These are phyloP conservation scores for Boulengeromyrus knoepffleri DNA, from an alignment of 2,113 vertebrate genomes.

Conservation along the genomic window DNA sequence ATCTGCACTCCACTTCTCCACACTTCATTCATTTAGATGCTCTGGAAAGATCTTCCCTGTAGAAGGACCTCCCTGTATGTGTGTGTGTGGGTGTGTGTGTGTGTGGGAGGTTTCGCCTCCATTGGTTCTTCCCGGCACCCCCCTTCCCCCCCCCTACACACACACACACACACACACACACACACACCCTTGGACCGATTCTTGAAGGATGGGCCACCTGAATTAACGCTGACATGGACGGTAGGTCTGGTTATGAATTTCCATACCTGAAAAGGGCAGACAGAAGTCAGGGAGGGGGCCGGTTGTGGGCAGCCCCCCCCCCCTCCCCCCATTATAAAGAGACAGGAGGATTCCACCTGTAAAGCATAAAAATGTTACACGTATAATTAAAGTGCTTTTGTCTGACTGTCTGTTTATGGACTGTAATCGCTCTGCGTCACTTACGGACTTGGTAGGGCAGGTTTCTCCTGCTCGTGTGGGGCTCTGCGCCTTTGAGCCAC, in stretches of 20 bases:
- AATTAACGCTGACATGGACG: background rate
- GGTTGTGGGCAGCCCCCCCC: background rate
- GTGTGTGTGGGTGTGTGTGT: background rate
- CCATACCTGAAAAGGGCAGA: background rate
- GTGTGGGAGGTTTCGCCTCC: too few relatives aligned
- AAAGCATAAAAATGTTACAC: background rate
- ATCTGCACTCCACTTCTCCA: background rate
- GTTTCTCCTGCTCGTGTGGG: background rate
- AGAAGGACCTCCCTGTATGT: background rate
- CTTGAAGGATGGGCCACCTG: background rate
- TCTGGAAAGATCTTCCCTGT: background rate
- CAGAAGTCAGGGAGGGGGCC: too few relatives aligned
- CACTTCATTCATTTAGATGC: background rate
- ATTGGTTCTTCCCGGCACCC: too few relatives aligned
- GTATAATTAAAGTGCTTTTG: background rate
- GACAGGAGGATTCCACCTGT: background rate
- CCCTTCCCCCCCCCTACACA: too few relatives aligned
- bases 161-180: too few relatives aligned
- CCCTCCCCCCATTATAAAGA: background rate
- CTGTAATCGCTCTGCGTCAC: background rate
- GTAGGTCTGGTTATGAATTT: background rate
- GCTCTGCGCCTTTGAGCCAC: background rate
- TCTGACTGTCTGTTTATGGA: background rate
- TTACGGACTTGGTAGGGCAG: background rate
- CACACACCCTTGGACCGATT: background rate